Percentiles rank a stretch among this genome's conserved stretches.
phyloP scores from a whole-genome alignment of 2,888 invertebrate species.

The Spilarctia lutea region DNA sequence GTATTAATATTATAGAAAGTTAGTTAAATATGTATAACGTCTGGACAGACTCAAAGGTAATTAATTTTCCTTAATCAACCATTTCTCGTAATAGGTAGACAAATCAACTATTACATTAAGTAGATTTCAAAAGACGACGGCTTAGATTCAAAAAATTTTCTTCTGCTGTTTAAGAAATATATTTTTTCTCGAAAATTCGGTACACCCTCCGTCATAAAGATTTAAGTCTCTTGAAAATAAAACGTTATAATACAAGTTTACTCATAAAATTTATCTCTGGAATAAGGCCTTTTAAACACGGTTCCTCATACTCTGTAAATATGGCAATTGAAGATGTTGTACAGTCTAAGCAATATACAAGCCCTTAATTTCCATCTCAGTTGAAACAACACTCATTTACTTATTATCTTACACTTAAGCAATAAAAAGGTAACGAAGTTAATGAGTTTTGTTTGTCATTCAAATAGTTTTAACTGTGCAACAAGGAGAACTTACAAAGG shows the following conservation, averaged over 20 bases:
- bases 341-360: neutral
- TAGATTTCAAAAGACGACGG: neutral
- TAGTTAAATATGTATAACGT: too few species aligned
- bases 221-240: conserved; percentile 12
- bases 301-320: neutral
- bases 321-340: neutral
- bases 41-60: neutral
- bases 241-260: conserved; percentile 15
- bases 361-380: neutral
- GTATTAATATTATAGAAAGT: too few species aligned
- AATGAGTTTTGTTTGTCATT: neutral
- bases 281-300: conserved; percentile 19
- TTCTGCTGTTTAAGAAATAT: neutral
- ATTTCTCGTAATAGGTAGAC: neutral
- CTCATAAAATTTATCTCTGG: conserved; percentile 40
- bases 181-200: conserved; percentile 1
- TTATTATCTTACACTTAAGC: too few species aligned
- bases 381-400: neutral
- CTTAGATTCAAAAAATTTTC: neutral
- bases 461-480: neutral
- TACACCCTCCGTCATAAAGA: conserved; percentile 1
- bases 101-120: neutral
- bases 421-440: neutral
- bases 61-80: neutral
- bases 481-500: neutral